Evolutionary conservation across 2,113 vertebrate genomes (phyloP).

Genomic region (Sporophila hypoxantha): DNA sequence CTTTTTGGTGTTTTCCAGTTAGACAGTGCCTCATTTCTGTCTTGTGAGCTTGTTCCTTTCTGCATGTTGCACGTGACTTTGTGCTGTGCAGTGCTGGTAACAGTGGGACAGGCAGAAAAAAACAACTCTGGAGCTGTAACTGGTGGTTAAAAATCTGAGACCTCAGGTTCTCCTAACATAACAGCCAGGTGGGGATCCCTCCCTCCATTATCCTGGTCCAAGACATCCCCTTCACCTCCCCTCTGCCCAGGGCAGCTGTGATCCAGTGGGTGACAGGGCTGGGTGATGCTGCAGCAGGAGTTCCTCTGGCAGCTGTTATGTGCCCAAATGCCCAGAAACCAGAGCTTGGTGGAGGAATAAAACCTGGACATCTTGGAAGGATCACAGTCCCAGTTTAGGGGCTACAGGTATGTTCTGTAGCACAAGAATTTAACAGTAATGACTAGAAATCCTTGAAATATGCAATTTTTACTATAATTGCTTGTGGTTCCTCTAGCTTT

Average conservation of each 20-base stretch:
- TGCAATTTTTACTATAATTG: neutral
- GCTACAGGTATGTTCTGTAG: neutral
- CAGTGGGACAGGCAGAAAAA: neutral
- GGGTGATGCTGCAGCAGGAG: neutral
- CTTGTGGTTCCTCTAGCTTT: neutral
- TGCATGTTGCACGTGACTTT: neutral
- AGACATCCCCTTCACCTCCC: neutral
- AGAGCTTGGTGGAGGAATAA: neutral
- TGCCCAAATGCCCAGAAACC: neutral
- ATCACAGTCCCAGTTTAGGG: neutral
- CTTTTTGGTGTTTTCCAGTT: neutral
- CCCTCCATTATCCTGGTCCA: neutral
- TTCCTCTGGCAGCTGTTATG: neutral
- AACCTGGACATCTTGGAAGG: neutral
- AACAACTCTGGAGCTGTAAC: fast-evolving
- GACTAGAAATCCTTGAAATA: neutral
- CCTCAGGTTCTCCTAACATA: fast-evolving
- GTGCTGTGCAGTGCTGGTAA: neutral
- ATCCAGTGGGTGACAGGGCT: neutral
- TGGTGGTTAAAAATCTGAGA: neutral
- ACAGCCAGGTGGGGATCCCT: neutral
- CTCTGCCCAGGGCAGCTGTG: neutral
- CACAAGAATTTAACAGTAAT: neutral
- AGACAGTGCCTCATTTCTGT: neutral
- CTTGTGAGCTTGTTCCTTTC: neutral